Evolutionary conservation across 2,113 vertebrate genomes (phyloP).

Genomic region (Brevimyrus niger): DNA sequence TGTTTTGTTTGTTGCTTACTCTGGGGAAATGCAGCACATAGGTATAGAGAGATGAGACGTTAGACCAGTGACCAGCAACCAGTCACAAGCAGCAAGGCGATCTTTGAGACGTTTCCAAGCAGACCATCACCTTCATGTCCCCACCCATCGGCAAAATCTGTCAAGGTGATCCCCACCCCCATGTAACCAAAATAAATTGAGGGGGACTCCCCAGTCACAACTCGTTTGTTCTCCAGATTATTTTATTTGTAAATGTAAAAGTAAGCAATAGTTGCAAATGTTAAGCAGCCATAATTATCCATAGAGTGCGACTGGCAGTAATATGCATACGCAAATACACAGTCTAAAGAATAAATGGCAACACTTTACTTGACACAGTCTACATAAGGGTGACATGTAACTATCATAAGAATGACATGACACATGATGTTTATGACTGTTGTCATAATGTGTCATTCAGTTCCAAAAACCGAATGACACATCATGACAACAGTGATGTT

Average conservation of each 20-base stretch:
- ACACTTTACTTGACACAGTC: too few species aligned
- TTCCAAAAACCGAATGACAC: too few species aligned
- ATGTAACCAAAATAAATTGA: background rate
- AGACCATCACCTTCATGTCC: background rate
- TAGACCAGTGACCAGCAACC: too few species aligned
- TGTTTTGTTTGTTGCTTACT: background rate
- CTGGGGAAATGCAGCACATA: background rate
- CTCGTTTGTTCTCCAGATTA: background rate
- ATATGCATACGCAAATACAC: background rate
- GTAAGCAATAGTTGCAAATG: background rate
- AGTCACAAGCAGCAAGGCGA: background rate
- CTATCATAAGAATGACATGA: too few species aligned
- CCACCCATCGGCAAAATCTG: background rate
- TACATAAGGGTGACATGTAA: too few species aligned
- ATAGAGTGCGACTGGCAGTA: background rate
- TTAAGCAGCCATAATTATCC: background rate
- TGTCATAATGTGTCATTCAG: too few species aligned
- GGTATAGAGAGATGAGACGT: background rate
- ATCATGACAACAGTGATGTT: too few species aligned
- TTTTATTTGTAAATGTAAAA: background rate
- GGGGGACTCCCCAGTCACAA: background rate
- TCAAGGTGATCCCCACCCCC: background rate
- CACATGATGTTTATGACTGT: too few species aligned
- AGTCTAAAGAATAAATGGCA: background rate
- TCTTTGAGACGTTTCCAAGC: background rate